A percentile compares a stretch with the other conserved stretches of the same genome.
These are phyloP conservation scores for Hylaea fasciaria DNA, from an alignment of 2,888 invertebrate genomes.

Conservation along the genomic window DNA sequence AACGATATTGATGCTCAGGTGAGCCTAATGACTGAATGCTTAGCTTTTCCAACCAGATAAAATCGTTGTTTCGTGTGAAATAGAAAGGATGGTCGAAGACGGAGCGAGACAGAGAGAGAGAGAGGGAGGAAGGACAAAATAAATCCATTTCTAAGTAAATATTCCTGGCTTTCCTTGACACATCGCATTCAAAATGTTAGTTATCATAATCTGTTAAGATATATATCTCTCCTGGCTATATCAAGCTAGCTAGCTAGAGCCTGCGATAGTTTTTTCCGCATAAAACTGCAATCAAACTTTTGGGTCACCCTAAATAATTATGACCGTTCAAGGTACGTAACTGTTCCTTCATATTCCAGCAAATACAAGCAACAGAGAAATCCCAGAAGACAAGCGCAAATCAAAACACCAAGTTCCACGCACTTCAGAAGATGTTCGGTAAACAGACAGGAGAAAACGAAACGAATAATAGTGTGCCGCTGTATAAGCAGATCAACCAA, in stretches of 20 bases:
- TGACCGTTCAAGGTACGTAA: background rate
- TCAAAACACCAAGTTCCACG: conserved; percentile 92
- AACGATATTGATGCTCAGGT: conserved; percentile 56
- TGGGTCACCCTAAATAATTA: background rate
- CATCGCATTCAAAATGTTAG: no score
- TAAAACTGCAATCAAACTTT: no score
- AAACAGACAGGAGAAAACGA: conserved; percentile 80
- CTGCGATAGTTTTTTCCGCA: no score
- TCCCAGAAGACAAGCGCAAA: conserved; percentile 90
- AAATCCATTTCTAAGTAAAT: no score
- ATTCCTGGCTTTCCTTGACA: no score
- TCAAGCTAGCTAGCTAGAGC: no score
- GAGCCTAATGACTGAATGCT: background rate
- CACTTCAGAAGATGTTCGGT: conserved; percentile 90
- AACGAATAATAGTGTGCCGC: conserved; percentile 65
- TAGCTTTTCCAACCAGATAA: background rate
- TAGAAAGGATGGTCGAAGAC: no score
- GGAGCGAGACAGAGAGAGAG: no score
- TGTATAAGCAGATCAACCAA: conserved; percentile 86
- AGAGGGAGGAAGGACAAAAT: no score
- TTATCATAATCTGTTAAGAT: no score
- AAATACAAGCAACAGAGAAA: conserved; percentile 85
- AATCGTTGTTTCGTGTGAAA: no score
- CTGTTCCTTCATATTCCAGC: conserved; percentile 17
- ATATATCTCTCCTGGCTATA: no score